Percentiles rank a stretch among this genome's conserved stretches.
Evolutionary conservation across 2,888 invertebrate species (phyloP).

Genomic region (Callimorpha dominula): DNA sequence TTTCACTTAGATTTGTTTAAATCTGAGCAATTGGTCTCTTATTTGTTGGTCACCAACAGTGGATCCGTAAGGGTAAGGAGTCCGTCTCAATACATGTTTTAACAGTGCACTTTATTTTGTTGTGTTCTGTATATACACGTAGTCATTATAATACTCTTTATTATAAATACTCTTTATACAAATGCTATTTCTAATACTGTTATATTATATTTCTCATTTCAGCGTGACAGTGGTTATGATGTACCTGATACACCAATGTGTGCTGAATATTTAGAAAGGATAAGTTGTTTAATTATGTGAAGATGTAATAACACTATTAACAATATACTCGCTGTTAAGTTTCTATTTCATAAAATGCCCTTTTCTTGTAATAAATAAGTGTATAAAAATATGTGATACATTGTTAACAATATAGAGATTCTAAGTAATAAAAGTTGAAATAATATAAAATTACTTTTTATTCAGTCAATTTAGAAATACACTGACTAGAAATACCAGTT

Average conservation of each 20-base stretch:
- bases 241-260: slow-evolving; percentile 80
- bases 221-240: slow-evolving; percentile 79
- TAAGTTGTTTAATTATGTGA: slow-evolving; percentile 25
- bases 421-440: slow-evolving; percentile 19
- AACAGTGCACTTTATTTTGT: slow-evolving; percentile 27
- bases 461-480: slow-evolving; percentile 38
- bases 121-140: slow-evolving; percentile 27
- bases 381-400: slow-evolving; percentile 19
- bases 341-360: slow-evolving; percentile 25
- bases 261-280: slow-evolving; percentile 61
- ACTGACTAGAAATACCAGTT: slow-evolving; percentile 31
- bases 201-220: slow-evolving; percentile 70
- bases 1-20: no score
- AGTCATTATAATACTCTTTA: slow-evolving; percentile 15
- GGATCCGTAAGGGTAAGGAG: neutral
- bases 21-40: no score
- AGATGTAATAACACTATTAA: slow-evolving; percentile 30
- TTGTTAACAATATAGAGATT: slow-evolving; percentile 15
- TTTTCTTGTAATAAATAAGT: slow-evolving; percentile 10
- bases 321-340: slow-evolving; percentile 42
- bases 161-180: slow-evolving; percentile 28
- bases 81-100: slow-evolving; percentile 4
- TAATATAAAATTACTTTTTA: slow-evolving; percentile 29
- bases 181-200: slow-evolving; percentile 52
- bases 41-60: neutral